phyloP scores from a whole-genome alignment of 2,888 invertebrate genomes.

The Petrolisthes manimaculis region DNA sequence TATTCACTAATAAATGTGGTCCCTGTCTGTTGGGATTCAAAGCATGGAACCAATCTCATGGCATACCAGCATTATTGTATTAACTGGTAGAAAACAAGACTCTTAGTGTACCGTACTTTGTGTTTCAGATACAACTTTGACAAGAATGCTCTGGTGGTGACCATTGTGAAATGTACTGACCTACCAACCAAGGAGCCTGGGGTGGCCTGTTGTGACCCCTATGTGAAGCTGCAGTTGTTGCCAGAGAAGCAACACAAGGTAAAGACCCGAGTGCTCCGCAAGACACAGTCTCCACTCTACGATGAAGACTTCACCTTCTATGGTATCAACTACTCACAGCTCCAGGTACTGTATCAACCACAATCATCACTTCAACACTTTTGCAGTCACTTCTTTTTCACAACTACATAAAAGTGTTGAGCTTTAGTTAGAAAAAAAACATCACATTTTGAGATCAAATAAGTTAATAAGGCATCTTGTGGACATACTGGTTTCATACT shows the following conservation, averaged over 20 bases:
- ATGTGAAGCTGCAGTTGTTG: constrained; percentile 95
- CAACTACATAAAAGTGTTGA: too few relatives aligned
- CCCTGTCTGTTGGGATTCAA: too few relatives aligned
- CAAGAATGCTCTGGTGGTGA: constrained; percentile 90
- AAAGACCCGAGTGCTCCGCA: constrained; percentile 94
- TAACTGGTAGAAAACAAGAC: not conserved
- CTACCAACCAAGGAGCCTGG: constrained; percentile 87
- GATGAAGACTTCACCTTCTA: constrained; percentile 99
- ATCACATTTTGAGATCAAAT: too few relatives aligned
- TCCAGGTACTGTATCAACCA: constrained; percentile 72
- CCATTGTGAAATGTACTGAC: constrained; percentile 89
- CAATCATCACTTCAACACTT: too few relatives aligned
- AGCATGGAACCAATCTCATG: not conserved
- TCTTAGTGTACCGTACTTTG: not conserved
- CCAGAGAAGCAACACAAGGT: constrained; percentile 98
- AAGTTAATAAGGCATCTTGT: too few relatives aligned
- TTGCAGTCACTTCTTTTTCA: too few relatives aligned
- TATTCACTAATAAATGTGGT: too few relatives aligned
- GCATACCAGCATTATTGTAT: not conserved
- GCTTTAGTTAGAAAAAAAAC: too few relatives aligned
- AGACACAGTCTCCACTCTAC: constrained; percentile 95
- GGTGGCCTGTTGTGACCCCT: constrained; percentile 89
- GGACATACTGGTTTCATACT: too few relatives aligned
- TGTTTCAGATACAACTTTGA: constrained; percentile 84
- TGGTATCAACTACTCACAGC: constrained; percentile 87